Evolutionary conservation across 2,113 vertebrate genomes (phyloP).

Genomic region (Tringa solitaria): DNA sequence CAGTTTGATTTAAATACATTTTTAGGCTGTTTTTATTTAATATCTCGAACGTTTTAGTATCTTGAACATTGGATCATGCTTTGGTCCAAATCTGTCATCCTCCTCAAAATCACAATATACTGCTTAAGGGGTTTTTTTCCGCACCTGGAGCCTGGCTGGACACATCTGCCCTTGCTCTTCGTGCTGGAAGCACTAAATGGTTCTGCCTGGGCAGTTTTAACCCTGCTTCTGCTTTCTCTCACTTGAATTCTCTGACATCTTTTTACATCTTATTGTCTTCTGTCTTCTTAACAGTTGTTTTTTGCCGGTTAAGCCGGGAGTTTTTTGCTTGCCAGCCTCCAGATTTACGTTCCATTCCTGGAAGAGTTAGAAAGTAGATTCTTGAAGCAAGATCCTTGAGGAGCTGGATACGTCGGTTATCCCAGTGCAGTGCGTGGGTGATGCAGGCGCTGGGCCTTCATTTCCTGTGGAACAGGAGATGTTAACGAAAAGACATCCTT

Average conservation of each 20-base stretch:
- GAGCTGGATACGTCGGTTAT: constrained; percentile 1
- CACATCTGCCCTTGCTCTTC: constrained; percentile 13
- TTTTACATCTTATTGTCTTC: neutral
- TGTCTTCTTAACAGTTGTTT: neutral
- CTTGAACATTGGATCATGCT: neutral
- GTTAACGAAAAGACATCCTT: constrained; percentile 30
- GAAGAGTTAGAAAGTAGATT: constrained; percentile 24
- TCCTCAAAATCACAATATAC: constrained; percentile 7
- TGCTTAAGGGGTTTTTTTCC: neutral
- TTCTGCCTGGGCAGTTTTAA: constrained; percentile 28
- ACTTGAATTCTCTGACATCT: neutral
- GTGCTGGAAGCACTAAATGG: neutral
- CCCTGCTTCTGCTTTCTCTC: constrained; percentile 7
- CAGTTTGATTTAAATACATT: neutral
- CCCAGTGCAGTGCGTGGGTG: constrained; percentile 39
- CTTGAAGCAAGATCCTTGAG: constrained; percentile 13
- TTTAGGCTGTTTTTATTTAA: neutral
- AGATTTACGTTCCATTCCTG: constrained; percentile 9
- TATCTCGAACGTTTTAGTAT: neutral
- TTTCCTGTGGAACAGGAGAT: constrained; percentile 53
- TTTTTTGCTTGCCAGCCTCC: constrained; percentile 46
- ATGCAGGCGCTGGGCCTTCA: constrained; percentile 41
- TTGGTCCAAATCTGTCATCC: constrained; percentile 8
- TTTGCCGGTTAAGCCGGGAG: neutral
- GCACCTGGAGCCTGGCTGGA: constrained; percentile 31